These are phyloP conservation scores for Hypsopygia costalis DNA, from an alignment of 2,888 invertebrate species.

Conservation along the genomic window DNA sequence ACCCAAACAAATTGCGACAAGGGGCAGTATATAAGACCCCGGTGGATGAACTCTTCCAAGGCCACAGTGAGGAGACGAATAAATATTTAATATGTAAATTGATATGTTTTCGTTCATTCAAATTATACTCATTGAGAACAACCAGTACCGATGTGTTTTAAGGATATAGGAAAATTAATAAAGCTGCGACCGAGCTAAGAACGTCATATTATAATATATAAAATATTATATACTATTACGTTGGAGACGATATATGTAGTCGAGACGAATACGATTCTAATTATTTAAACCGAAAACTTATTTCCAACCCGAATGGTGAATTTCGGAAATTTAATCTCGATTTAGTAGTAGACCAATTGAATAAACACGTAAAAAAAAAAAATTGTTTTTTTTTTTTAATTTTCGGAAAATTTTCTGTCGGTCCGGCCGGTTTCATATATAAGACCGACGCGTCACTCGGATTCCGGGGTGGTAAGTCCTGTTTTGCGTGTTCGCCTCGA, in stretches of 20 bases:
- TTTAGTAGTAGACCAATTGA: too few relatives aligned
- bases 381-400: slow-evolving; percentile 2
- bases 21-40: slow-evolving; percentile 17
- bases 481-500: slow-evolving; percentile 75
- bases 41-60: slow-evolving; percentile 22
- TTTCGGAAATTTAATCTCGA: too few relatives aligned
- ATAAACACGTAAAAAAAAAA: slow-evolving; percentile 2
- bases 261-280: too few relatives aligned
- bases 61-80: slow-evolving; percentile 9
- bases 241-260: too few relatives aligned
- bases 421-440: slow-evolving; percentile 63
- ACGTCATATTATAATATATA: too few relatives aligned
- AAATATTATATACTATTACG: too few relatives aligned
- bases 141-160: too few relatives aligned
- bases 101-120: background rate
- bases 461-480: slow-evolving; percentile 73
- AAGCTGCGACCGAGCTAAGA: too few relatives aligned
- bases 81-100: background rate
- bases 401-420: slow-evolving; percentile 13
- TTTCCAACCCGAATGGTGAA: too few relatives aligned
- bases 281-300: too few relatives aligned
- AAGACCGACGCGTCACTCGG: slow-evolving; percentile 57
- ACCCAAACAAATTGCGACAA: slow-evolving; percentile 7
- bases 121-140: too few relatives aligned
- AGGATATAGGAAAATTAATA: too few relatives aligned